These are phyloP conservation scores for Octodonta nipae DNA, from an alignment of 2,888 invertebrate genomes.

Conservation along the genomic window DNA sequence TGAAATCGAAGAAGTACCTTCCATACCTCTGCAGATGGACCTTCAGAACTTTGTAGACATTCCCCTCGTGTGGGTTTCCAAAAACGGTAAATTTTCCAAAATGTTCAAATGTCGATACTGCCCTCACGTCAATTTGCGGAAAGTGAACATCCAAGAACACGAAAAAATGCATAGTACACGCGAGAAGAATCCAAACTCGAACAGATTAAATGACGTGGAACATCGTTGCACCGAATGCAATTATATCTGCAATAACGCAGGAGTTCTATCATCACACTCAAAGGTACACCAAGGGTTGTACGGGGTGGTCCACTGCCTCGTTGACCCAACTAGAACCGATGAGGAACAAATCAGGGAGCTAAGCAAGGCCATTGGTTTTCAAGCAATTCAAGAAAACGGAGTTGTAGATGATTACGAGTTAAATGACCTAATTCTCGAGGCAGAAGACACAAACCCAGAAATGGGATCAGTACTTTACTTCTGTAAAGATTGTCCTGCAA, in stretches of 20 bases:
- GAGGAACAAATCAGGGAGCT: conserved; percentile 50
- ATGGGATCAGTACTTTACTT: conserved; percentile 44
- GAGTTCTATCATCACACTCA: conserved; percentile 54
- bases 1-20: conserved; percentile 27
- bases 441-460: conserved; percentile 22
- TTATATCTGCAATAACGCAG: conserved; percentile 62
- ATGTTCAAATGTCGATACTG: conserved; percentile 77
- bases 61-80: conserved; percentile 63
- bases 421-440: conserved; percentile 5
- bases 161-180: conserved; percentile 60
- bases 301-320: conserved; percentile 58
- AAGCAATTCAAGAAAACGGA: conserved; percentile 4
- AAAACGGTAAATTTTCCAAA: conserved; percentile 58
- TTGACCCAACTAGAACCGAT: conserved; percentile 50
- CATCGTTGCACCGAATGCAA: conserved; percentile 66
- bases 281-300: conserved; percentile 62
- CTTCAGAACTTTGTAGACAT: conserved; percentile 45
- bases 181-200: conserved; percentile 26
- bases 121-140: conserved; percentile 69
- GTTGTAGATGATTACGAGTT: conserved; percentile 7
- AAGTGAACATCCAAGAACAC: conserved; percentile 69
- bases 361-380: conserved; percentile 13
- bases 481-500: conserved; percentile 71
- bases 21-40: conserved; percentile 25
- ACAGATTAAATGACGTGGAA: conserved; percentile 38